These are phyloP conservation scores for Bombus superbus DNA, from an alignment of 1,140 invertebrate genomes.

Conservation along the genomic window DNA sequence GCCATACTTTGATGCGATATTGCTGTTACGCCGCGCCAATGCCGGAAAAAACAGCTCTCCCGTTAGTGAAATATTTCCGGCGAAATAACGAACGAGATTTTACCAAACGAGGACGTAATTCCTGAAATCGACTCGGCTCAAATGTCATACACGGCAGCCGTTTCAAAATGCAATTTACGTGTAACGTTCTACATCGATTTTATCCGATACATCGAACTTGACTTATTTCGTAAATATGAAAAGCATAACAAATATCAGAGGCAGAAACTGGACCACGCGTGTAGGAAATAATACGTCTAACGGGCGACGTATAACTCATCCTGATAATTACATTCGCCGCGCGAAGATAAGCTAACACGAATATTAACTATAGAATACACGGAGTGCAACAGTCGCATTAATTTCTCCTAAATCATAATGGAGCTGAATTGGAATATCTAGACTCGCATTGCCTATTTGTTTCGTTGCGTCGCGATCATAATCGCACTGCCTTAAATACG, in stretches of 20 bases:
- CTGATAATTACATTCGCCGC: conserved; percentile 31
- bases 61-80: neutral
- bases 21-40: neutral
- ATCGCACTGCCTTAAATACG: neutral
- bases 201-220: neutral
- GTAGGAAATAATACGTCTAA: neutral
- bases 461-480: neutral
- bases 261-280: neutral
- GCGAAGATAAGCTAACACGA: conserved; percentile 32
- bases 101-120: neutral
- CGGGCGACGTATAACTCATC: conserved; percentile 9
- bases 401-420: conserved; percentile 20
- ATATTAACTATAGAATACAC: neutral
- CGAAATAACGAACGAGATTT: conserved; percentile 6
- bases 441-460: neutral
- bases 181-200: conserved; percentile 10
- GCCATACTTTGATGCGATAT: neutral
- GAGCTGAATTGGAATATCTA: neutral
- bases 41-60: neutral
- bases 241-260: neutral
- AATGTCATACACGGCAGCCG: neutral
- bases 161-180: conserved; percentile 33
- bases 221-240: conserved; percentile 30
- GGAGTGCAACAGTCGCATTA: conserved; percentile 10
- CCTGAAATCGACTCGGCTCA: neutral